phyloP scores from a whole-genome alignment of 2,797 vertebrate species.

The Phaenicophaeus curvirostris region DNA sequence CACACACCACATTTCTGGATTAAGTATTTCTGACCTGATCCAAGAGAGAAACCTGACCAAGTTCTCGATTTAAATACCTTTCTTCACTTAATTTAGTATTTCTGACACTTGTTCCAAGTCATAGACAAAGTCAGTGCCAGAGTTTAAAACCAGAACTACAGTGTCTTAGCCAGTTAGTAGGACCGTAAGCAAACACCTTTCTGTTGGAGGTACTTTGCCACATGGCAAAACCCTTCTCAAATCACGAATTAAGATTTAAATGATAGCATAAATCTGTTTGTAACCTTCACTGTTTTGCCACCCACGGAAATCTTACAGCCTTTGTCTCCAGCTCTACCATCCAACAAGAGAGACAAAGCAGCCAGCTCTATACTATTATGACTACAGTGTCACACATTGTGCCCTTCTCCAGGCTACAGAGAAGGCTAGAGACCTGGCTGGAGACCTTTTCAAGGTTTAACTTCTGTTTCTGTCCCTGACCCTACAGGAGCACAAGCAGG shows the following conservation, averaged over 20 bases:
- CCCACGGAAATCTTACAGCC: background rate
- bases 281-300: background rate
- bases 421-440: background rate
- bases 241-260: background rate
- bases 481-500: background rate
- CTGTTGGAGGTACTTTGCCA: background rate
- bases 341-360: background rate
- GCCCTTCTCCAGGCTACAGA: background rate
- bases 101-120: background rate
- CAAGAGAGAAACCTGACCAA: background rate
- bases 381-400: rapidly evolving
- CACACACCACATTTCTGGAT: background rate
- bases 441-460: background rate
- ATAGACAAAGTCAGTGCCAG: background rate
- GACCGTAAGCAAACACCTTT: background rate
- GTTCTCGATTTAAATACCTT: background rate
- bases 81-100: background rate
- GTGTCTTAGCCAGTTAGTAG: background rate
- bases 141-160: background rate
- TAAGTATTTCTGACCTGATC: too few relatives aligned
- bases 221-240: background rate
- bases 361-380: rapidly evolving
- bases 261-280: background rate
- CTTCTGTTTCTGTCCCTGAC: background rate
- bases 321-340: background rate